These are phyloP conservation scores for Muscicapa comitata DNA, from an alignment of 2,797 vertebrate species.

Conservation along the genomic window DNA sequence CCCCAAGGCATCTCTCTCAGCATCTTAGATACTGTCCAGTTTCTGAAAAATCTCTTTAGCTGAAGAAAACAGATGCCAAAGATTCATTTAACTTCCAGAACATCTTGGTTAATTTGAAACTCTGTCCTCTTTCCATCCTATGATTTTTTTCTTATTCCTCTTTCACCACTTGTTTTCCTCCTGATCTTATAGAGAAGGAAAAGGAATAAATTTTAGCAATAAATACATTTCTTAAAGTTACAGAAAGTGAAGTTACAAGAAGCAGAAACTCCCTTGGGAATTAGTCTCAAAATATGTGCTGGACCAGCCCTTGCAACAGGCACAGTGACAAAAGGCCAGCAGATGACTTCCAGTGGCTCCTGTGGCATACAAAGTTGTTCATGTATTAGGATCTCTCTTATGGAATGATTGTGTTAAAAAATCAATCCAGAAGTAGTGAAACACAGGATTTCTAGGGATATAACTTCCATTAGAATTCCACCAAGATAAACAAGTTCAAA, in stretches of 20 bases:
- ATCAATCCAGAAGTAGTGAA: neutral
- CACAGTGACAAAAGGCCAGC: neutral
- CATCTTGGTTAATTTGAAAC: neutral
- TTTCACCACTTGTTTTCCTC: neutral
- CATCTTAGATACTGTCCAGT: neutral
- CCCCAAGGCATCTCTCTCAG: neutral
- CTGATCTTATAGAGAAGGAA: neutral
- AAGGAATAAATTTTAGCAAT: neutral
- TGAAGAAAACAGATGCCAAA: neutral
- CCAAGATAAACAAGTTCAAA: neutral
- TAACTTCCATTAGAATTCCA: neutral
- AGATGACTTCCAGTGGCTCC: neutral
- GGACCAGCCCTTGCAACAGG: accelerated
- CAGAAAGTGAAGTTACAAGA: neutral
- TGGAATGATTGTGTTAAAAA: neutral
- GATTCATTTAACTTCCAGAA: neutral
- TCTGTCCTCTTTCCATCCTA: neutral
- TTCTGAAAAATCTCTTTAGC: neutral
- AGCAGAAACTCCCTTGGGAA: neutral
- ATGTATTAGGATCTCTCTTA: neutral
- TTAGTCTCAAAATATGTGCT: neutral
- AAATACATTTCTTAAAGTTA: neutral
- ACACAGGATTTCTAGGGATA: neutral
- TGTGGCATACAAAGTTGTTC: neutral
- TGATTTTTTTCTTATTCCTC: neutral